Base-by-base conservation (phyloP, 2,113 vertebrate species). In the Xenus cinereus region DNA sequence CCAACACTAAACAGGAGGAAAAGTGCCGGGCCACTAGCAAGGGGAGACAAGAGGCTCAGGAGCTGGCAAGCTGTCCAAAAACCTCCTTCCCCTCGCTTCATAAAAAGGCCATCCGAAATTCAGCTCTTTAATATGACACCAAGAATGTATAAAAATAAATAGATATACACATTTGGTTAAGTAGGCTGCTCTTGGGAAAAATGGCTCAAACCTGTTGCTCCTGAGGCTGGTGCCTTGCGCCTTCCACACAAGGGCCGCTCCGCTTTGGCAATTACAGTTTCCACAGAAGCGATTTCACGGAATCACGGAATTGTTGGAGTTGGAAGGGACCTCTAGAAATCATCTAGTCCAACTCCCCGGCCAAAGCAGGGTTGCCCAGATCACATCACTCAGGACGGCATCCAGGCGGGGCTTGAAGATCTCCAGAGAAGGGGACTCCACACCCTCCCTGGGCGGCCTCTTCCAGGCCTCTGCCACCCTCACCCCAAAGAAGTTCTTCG, bases 181-280 rank as follows among this genome's bases (percentile, higher is more conserved):
- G 33, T 9, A 46, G 8, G 8, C 11, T 60, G 16, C 10, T 86
- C 41, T 69, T 28, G 27, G 33, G 32, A 14, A 64, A 93, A 82
- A 37, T 1, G 1, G 4, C 27, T 84, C 37, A 37, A 39, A 35
- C 5, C 2, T 63, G 18, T 26, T 30, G 12, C 7, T 73, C 16
- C 11, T 59, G 17, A 20, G 16, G 7, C 28, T 1, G 0, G 7
- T 9, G 14, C 18, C 10, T 21, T 12, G 1, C 0, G 0, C 11
- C 6, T 41, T 54, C 48, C 8, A 3, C 1, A 0, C 2, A 0
- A 69, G 21, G 15, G 17, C 3, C 3, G 4, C 22, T 62, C 43
- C 39, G 10, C 10, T 1, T 4, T 12, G 39, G 15, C 16, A 75
- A 14, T 45, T 46, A 20, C 22, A 3, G 51, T 88, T 76, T 37